Conservation (phyloP, 2,888 invertebrate genomes). For the Ichneumon xanthorius region DNA sequence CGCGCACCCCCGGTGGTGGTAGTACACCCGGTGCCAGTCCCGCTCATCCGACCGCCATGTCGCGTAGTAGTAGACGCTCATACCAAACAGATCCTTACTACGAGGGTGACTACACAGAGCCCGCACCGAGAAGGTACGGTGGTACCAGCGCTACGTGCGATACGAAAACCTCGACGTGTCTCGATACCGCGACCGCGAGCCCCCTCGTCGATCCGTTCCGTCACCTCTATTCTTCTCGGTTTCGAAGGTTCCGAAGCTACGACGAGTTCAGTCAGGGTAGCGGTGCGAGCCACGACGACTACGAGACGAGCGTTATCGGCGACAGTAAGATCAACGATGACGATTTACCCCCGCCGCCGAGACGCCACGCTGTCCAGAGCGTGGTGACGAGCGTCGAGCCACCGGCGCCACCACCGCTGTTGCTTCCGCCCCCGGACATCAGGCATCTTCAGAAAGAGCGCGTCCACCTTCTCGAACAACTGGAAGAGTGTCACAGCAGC, state of each 20-base stretch:
- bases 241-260: constrained; percentile 87
- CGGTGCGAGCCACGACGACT: constrained; percentile 89
- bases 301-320: constrained; percentile 78
- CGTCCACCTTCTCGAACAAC: constrained; percentile 89
- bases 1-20: constrained; percentile 84
- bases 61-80: constrained; percentile 83
- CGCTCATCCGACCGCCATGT: constrained; percentile 86
- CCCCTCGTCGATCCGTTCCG: constrained; percentile 57
- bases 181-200: constrained; percentile 43
- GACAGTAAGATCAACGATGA: constrained; percentile 83
- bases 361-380: constrained; percentile 86
- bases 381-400: constrained; percentile 86
- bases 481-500: constrained; percentile 90
- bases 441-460: constrained; percentile 90
- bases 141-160: constrained; percentile 53
- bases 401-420: constrained; percentile 81
- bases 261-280: constrained; percentile 92
- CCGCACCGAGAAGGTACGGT: constrained; percentile 73
- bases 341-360: constrained; percentile 85
- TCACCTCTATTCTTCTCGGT: constrained; percentile 60
- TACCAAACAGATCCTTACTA: constrained; percentile 83
- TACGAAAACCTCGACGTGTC: constrained; percentile 47
- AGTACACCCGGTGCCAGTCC: constrained; percentile 84
- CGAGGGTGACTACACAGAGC: constrained; percentile 82
- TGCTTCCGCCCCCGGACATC: constrained; percentile 87